A percentile compares a stretch with the other conserved stretches of the same genome.
phyloP scores from a whole-genome alignment of 2,797 vertebrate species.

The Macropodus opercularis region DNA sequence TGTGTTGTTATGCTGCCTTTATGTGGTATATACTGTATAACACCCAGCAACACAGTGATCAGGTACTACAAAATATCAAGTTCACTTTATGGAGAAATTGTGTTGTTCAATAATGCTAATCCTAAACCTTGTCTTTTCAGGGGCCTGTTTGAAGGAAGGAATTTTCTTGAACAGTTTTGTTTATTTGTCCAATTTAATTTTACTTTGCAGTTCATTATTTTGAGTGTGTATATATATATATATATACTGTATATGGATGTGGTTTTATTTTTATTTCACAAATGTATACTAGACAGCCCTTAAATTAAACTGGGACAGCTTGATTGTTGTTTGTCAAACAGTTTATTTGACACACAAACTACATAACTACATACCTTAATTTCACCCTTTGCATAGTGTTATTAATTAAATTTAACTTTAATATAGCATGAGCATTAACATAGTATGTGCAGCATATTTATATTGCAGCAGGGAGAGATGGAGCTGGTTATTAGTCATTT shows the following conservation, averaged over 20 bases:
- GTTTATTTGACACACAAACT: too few species aligned
- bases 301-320: conserved; percentile 27
- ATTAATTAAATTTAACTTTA: too few species aligned
- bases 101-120: not conserved
- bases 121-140: conserved; percentile 18
- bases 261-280: conserved; percentile 44
- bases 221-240: not conserved
- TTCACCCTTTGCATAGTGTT: too few species aligned
- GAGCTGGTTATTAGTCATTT: too few species aligned
- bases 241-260: not conserved
- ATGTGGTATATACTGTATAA: too few species aligned
- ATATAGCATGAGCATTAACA: too few species aligned
- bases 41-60: too few species aligned
- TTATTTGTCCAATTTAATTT: conserved; percentile 38
- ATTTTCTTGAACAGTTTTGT: conserved; percentile 8
- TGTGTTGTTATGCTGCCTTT: conserved; percentile 25
- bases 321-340: not conserved
- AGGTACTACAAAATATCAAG: too few species aligned
- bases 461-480: too few species aligned
- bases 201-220: conserved; percentile 25
- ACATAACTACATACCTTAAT: too few species aligned
- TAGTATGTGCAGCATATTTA: too few species aligned
- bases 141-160: conserved; percentile 29
- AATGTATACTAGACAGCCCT: conserved; percentile 29
- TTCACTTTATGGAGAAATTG: not conserved